Evolutionary conservation across 2,888 invertebrate species (phyloP).

Genomic region (Nasonovia ribisnigri): DNA sequence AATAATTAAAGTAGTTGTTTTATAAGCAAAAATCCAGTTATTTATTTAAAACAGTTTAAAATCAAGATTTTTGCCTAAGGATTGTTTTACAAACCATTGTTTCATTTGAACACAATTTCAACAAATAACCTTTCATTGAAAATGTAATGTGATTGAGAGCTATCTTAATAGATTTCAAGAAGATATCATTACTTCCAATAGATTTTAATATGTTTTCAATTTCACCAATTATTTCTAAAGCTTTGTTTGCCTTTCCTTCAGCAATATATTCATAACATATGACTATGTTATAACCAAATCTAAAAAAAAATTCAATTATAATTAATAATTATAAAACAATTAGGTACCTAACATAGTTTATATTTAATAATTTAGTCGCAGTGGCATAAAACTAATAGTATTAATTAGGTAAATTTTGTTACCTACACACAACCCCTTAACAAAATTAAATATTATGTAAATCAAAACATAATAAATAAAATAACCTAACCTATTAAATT

Average conservation of each 20-base stretch:
- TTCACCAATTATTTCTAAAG: background rate
- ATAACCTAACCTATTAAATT: background rate
- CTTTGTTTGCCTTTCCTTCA: background rate
- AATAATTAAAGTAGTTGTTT: background rate
- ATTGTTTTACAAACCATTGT: conserved; percentile 24
- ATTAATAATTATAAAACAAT: background rate
- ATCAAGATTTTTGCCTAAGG: background rate
- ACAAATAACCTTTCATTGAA: conserved; percentile 45
- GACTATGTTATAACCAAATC: conserved; percentile 43
- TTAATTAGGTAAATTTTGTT: background rate
- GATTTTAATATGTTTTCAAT: conserved; percentile 24
- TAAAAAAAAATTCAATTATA: conserved; percentile 1
- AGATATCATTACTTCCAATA: conserved; percentile 20
- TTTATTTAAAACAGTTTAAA: background rate
- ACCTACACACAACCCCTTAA: background rate
- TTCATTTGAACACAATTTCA: background rate
- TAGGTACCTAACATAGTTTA: no score
- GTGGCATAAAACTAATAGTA: background rate
- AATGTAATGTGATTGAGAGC: conserved; percentile 44
- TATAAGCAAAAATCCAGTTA: background rate
- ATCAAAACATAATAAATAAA: background rate
- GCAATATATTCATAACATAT: conserved; percentile 49
- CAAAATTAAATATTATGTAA: background rate
- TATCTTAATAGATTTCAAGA: conserved; percentile 37
- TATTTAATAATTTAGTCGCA: background rate